Base-by-base conservation (phyloP, 1,140 invertebrate species). In the Harpegnathos saltator region DNA sequence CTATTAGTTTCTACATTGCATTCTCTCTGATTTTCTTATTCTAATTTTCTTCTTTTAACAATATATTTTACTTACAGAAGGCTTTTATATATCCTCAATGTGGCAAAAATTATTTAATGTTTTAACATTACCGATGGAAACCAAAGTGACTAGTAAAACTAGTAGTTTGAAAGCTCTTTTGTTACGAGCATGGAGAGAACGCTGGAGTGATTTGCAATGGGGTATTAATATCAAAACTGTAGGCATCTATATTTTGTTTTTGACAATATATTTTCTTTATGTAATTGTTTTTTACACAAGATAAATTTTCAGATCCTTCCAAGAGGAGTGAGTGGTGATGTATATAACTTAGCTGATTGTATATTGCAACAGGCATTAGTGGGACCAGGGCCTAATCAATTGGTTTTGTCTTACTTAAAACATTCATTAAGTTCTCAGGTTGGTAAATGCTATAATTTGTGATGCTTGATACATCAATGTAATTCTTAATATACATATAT, bases 141-240 rank as follows among this genome's bases (percentile, higher is more conserved):
- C 96, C 48, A 97, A 97, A 95, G 96, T 97, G 52, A 98, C 97
- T 11, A 97, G 97, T 92, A 97, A 97, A 95, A 97, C 97, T 3
- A 97, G 97, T 89, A 97, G 96, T 58, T 94, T 98, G n/a, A 98
- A 98, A 94, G 97, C 97, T 77, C 94, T 98, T 12, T 95, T 99
- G 82, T 94, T 98, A 38, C 95, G 96, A 93, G 98, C 98, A 58
- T 99, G 98, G 98, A 95, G 98, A 89, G 98, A 99, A 95, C 95
- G 98, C 72, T 99, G 98, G 98, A 97, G 97, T 14, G 98, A 99
- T 94, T 95, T 98, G 33, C 97, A 98, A 93, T 99, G 98, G 98
- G 98, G 98, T 38, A 98, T 99, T 82, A 97, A 98, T 91, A 98
- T 99, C 44, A 99, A 99, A 95, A 97, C 97, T 26, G 97, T 96